Conservation (phyloP, 2,113 vertebrate species). For the Pteronura brasiliensis region DNA sequence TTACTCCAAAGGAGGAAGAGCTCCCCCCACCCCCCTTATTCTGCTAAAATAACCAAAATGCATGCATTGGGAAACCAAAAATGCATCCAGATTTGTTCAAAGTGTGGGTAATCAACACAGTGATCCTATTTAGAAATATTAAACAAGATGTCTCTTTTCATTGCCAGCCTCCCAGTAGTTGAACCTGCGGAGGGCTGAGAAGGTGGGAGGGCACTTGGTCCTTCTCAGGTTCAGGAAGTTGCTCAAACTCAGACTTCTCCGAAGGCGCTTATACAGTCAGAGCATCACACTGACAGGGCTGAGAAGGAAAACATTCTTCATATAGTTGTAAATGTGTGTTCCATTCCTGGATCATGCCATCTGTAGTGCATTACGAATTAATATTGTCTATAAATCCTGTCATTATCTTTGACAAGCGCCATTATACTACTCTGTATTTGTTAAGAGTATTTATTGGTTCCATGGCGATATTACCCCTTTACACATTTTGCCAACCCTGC, state of each 20-base stretch:
- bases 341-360: background rate
- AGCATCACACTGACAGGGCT: background rate
- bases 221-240: background rate
- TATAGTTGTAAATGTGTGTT: background rate
- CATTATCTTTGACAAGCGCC: constrained; percentile 40
- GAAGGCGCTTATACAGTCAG: background rate
- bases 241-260: background rate
- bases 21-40: background rate
- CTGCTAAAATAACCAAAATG: background rate
- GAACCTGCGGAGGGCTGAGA: background rate
- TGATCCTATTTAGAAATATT: background rate
- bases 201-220: background rate
- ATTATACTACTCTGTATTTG: background rate
- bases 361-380: constrained; percentile 10
- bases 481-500: background rate
- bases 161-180: background rate
- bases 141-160: background rate
- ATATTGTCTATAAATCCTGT: constrained; percentile 34
- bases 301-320: background rate
- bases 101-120: background rate
- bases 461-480: background rate
- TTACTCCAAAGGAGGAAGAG: background rate
- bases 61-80: background rate
- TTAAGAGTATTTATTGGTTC: background rate
- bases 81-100: background rate